Evolutionary conservation across 2,797 vertebrate genomes (phyloP).

Genomic region (Falco columbarius): DNA sequence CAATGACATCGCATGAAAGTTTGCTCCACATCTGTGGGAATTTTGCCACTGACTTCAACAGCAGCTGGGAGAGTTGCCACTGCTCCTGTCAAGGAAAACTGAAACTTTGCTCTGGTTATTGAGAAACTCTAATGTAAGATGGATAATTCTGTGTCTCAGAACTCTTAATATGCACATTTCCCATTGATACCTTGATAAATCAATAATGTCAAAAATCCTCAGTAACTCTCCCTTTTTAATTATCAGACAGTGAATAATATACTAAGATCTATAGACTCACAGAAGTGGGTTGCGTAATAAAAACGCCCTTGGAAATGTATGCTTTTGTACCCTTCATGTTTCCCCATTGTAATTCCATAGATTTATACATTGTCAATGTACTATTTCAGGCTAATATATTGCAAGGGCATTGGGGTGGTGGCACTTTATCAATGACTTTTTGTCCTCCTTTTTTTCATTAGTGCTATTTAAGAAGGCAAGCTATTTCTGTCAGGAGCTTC

Average conservation of each 20-base stretch:
- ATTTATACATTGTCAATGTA: constrained; percentile 42
- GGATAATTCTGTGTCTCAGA: not conserved
- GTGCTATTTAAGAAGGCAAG: constrained; percentile 45
- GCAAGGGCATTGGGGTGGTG: constrained; percentile 49
- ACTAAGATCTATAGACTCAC: constrained; percentile 35
- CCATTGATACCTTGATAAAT: constrained; percentile 14
- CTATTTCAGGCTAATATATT: constrained; percentile 58
- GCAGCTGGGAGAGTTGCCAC: not conserved
- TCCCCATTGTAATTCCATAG: constrained; percentile 55
- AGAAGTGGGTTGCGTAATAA: constrained; percentile 32
- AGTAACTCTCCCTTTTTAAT: constrained; percentile 40
- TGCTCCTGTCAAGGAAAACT: not conserved
- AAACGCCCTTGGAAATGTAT: constrained; percentile 44
- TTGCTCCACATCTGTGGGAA: fast-evolving
- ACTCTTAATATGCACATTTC: not conserved
- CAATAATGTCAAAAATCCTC: constrained; percentile 16
- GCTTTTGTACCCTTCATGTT: constrained; percentile 42
- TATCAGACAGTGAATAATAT: constrained; percentile 15
- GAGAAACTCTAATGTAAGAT: not conserved
- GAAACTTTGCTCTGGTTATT: not conserved
- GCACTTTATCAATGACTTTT: constrained; percentile 54
- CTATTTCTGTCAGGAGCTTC: constrained; percentile 28
- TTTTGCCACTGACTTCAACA: not conserved
- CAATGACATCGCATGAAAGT: not conserved
- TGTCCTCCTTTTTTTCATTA: constrained; percentile 52